A percentile compares a stretch with the other conserved stretches of the same genome.
Evolutionary conservation across 2,888 invertebrate genomes (phyloP).

Genomic region (Cheilosia soror): DNA sequence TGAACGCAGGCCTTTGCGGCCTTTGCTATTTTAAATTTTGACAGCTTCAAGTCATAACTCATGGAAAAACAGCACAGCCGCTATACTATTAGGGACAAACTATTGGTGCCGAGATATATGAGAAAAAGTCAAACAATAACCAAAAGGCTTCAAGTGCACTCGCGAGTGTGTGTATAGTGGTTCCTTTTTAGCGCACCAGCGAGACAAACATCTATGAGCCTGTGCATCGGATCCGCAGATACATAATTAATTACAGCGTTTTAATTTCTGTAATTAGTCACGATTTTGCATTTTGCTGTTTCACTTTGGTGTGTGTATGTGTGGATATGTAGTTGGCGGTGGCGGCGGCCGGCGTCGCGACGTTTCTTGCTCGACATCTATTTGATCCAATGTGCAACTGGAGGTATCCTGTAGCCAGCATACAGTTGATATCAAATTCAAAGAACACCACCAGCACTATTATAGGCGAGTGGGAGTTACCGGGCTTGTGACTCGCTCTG

Average conservation of each 20-base stretch:
- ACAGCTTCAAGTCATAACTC: slow-evolving; percentile 60
- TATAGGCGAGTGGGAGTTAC: slow-evolving; percentile 59
- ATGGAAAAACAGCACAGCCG: slow-evolving; percentile 29
- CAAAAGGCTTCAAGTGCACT: slow-evolving; percentile 42
- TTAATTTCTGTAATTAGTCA: slow-evolving; percentile 84
- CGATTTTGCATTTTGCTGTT: slow-evolving; percentile 79
- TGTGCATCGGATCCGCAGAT: slow-evolving; percentile 80
- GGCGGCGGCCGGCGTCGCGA: slow-evolving; percentile 39
- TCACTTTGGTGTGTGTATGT: slow-evolving; percentile 64
- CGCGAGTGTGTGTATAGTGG: slow-evolving; percentile 13
- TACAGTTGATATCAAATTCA: slow-evolving; percentile 39
- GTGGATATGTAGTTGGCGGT: slow-evolving; percentile 58
- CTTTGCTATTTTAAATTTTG: slow-evolving; percentile 23
- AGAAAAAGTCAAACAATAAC: slow-evolving; percentile 52
- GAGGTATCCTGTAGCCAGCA: slow-evolving; percentile 68
- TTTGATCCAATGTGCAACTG: slow-evolving; percentile 72
- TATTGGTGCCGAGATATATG: slow-evolving; percentile 38
- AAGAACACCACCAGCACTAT: slow-evolving; percentile 10
- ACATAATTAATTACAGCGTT: slow-evolving; percentile 84
- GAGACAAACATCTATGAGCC: slow-evolving; percentile 70
- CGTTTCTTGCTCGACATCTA: slow-evolving; percentile 72
- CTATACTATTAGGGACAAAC: neutral
- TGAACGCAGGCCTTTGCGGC: neutral
- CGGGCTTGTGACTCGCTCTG: slow-evolving; percentile 8
- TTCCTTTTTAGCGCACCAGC: slow-evolving; percentile 63